These are phyloP conservation scores for Trichogramma evanescens DNA, from an alignment of 2,888 invertebrate species.

Conservation along the genomic window DNA sequence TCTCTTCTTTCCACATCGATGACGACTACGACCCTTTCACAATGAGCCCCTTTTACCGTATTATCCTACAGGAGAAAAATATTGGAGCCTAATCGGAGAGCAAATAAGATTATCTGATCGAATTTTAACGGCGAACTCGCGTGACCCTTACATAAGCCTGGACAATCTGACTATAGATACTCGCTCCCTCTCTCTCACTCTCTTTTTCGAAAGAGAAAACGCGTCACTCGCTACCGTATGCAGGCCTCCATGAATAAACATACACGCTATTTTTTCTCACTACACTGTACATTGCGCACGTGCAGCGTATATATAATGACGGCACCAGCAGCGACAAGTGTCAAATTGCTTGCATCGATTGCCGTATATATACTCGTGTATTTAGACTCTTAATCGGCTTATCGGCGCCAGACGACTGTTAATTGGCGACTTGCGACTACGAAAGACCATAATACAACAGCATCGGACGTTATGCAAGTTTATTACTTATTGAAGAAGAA, in stretches of 20 bases:
- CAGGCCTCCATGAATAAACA: too few relatives aligned
- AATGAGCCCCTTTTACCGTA: background rate
- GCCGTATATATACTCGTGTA: too few relatives aligned
- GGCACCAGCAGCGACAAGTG: slow-evolving; percentile 7
- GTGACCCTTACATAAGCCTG: slow-evolving; percentile 23
- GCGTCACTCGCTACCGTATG: too few relatives aligned
- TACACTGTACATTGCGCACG: too few relatives aligned
- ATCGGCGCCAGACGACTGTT: slow-evolving; percentile 16
- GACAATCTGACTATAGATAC: too few relatives aligned
- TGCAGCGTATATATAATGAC: background rate
- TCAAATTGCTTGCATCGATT: slow-evolving; percentile 9
- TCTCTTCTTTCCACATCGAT: slow-evolving; percentile 21
- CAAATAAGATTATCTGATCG: slow-evolving; percentile 45
- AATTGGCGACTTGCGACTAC: slow-evolving; percentile 6
- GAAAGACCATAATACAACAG: too few relatives aligned
- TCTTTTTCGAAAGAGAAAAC: too few relatives aligned
- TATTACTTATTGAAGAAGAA: too few relatives aligned
- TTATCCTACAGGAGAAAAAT: slow-evolving; percentile 23
- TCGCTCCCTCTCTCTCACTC: too few relatives aligned
- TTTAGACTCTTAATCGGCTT: slow-evolving; percentile 15
- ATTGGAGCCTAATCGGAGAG: slow-evolving; percentile 36
- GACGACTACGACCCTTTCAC: slow-evolving; percentile 4
- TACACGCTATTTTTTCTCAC: too few relatives aligned
- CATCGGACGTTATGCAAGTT: too few relatives aligned
- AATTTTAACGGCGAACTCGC: slow-evolving; percentile 42